These are phyloP conservation scores for Agrenia bidenticulata DNA, from an alignment of 2,888 invertebrate species.

Conservation along the genomic window DNA sequence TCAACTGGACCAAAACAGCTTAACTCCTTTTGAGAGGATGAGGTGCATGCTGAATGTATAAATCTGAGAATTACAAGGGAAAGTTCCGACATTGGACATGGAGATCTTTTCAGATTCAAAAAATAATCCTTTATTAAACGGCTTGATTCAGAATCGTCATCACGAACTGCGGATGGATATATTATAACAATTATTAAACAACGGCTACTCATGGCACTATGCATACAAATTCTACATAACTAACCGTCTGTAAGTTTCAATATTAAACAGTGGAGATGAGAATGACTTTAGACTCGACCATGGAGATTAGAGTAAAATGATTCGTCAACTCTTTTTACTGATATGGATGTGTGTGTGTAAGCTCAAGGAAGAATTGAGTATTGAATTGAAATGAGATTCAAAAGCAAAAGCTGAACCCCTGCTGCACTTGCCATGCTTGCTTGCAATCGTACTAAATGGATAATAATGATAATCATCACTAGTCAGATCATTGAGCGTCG, in stretches of 20 bases:
- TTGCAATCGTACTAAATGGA: neutral
- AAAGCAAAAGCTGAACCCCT: conserved; percentile 11
- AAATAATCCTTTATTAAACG: neutral
- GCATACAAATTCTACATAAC: no score
- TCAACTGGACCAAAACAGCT: conserved; percentile 11
- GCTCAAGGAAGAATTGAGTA: no score
- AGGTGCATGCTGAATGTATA: conserved; percentile 19
- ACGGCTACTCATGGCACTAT: no score
- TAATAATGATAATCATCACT: conserved; percentile 10
- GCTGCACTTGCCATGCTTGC: conserved; percentile 10
- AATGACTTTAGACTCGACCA: no score
- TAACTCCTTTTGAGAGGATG: neutral
- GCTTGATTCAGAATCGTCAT: neutral
- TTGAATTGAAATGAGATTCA: no score
- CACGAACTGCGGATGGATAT: no score
- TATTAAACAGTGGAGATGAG: no score
- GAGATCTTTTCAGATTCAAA: conserved; percentile 2
- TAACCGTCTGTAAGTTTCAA: no score
- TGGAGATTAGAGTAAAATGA: no score
- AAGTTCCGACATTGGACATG: neutral
- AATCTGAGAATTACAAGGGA: conserved; percentile 24
- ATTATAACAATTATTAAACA: no score
- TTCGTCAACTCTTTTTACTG: no score
- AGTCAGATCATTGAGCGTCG: conserved; percentile 16
- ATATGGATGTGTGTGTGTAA: no score